phyloP scores from a whole-genome alignment of 2,113 vertebrate genomes.

The Toxotes jaculatrix region DNA sequence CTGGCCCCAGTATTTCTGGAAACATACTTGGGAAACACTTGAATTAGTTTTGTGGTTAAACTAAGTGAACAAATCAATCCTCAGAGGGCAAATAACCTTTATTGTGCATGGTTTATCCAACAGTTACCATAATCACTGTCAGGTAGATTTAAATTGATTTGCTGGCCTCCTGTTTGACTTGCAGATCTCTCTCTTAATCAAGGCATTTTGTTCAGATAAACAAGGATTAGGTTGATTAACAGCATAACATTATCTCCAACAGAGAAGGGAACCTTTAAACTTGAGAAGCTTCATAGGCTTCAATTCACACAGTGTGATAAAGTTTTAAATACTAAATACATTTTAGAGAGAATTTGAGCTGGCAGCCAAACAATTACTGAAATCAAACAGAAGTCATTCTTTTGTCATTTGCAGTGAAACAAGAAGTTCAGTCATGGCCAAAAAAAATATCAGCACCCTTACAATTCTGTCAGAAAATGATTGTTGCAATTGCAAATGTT shows the following conservation, averaged over 20 bases:
- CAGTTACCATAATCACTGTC: slow-evolving; percentile 49
- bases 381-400: too few relatives aligned
- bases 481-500: too few relatives aligned
- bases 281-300: slow-evolving; percentile 17
- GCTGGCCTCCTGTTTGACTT: slow-evolving; percentile 71
- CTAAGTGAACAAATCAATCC: neutral
- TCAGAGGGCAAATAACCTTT: slow-evolving; percentile 23
- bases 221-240: slow-evolving; percentile 74
- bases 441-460: too few relatives aligned
- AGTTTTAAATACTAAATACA: neutral
- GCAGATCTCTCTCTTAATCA: slow-evolving; percentile 78
- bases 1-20: neutral
- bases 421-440: too few relatives aligned
- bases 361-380: too few relatives aligned
- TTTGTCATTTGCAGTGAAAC: too few relatives aligned
- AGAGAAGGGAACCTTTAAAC: slow-evolving; percentile 28
- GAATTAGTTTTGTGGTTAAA: slow-evolving; percentile 1
- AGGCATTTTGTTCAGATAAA: slow-evolving; percentile 76
- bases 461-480: too few relatives aligned
- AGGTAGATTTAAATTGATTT: slow-evolving; percentile 70
- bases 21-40: neutral
- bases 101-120: slow-evolving; percentile 10
- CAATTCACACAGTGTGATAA: slow-evolving; percentile 19
- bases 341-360: neutral
- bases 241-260: slow-evolving; percentile 54